Evolutionary conservation across 2,113 vertebrate genomes (phyloP).

Genomic region (Pseudonaja textilis): DNA sequence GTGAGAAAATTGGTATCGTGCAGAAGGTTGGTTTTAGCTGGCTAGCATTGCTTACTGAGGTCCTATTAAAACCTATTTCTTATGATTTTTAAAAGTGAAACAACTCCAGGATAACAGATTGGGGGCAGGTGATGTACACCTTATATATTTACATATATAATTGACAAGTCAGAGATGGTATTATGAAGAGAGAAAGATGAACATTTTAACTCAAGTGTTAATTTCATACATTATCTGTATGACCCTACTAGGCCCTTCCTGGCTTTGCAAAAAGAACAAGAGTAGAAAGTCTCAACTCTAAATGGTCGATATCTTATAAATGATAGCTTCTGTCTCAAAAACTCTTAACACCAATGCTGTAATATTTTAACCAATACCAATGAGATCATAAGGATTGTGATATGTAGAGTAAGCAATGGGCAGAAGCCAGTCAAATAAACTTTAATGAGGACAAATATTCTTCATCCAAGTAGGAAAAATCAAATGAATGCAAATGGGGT

Average conservation of each 20-base stretch:
- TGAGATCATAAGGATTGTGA: background rate
- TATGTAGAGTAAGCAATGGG: background rate
- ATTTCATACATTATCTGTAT: background rate
- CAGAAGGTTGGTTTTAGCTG: background rate
- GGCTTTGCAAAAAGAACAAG: background rate
- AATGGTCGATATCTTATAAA: background rate
- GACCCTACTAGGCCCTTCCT: background rate
- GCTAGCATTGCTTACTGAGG: background rate
- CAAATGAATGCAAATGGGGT: background rate
- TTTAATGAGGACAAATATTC: background rate
- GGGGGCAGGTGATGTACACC: background rate
- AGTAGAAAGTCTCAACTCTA: background rate
- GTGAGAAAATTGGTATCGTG: background rate
- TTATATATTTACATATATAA: background rate
- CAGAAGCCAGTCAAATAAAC: background rate
- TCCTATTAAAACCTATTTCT: background rate
- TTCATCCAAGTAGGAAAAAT: background rate
- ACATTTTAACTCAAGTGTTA: background rate
- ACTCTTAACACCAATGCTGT: background rate
- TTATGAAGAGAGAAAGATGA: background rate
- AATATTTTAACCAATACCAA: background rate
- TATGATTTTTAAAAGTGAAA: background rate
- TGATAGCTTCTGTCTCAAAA: background rate
- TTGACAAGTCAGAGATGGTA: background rate
- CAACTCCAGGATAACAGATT: background rate